Base-by-base conservation (phyloP, 1,140 invertebrate species). In the Scaptodrosophila lebanonensis region DNA sequence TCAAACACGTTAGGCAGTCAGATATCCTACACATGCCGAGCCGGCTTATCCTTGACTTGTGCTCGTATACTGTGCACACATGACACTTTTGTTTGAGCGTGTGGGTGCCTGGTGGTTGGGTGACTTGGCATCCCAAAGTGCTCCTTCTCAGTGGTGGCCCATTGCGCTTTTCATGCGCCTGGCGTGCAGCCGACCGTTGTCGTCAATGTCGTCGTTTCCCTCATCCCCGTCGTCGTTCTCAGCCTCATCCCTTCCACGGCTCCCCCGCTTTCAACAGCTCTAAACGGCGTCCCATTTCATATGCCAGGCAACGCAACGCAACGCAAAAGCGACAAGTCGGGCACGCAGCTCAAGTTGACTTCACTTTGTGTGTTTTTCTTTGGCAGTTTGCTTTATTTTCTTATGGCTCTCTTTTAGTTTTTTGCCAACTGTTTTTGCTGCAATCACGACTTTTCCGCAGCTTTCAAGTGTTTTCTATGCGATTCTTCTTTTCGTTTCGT, bases 361-460 rank as follows among this genome's bases (percentile, higher is more conserved):
- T 66, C 65, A 66, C 65, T 68, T 64, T 67, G n/a, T 63, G 25
- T 63, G 40, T 79, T 79, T 77, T 76, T 60, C 66, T 69, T 64
- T 69, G 67, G 65, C 50, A 65, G 40, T 77, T 63, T 56, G 45
- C 58, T 77, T 77, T 77, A 64, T 73, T 79, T 77, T 73, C 64
- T 47, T 67, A 64, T 72, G 48, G 52, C 62, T 60, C 44, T 43
- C 48, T 68, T 59, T 58, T 62, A 59, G 52, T 49, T 39, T 61
- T 44, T 36, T 58, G 53, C 61, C 70, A 79, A 79, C 68, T 66
- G 75, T 79, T 79, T 79, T 79, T 66, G 62, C 75, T 82, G 75
- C 75, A 79, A 79, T 79, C 75, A 79, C 75, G 75, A 79, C 75
- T 82, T 82, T 82, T 66, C 75, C 73, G 73, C 73, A 79, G 69